Evolutionary conservation across 1,140 invertebrate species (phyloP).

Genomic region (Saccostrea cuccullata): DNA sequence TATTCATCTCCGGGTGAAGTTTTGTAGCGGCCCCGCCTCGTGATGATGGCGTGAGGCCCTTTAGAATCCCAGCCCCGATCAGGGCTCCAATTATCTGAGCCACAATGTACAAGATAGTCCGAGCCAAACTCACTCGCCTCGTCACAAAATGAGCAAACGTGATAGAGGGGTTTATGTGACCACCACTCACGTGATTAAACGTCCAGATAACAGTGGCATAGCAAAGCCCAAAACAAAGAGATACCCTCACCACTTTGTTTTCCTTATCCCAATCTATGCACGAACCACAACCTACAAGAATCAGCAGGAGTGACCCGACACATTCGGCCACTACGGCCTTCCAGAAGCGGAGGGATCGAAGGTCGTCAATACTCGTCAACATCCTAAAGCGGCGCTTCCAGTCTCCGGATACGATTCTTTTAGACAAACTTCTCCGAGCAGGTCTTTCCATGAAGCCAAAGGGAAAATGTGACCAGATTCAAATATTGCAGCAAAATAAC

Average conservation of each 20-base stretch:
- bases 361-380: conserved; percentile 71
- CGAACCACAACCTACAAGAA: conserved; percentile 91
- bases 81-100: conserved; percentile 85
- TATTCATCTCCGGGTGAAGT: conserved; percentile 59
- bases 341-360: conserved; percentile 63
- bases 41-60: conserved; percentile 82
- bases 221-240: conserved; percentile 73
- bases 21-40: conserved; percentile 80
- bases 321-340: conserved; percentile 84
- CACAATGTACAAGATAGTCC: conserved; percentile 73
- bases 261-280: conserved; percentile 78
- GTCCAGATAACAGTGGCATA: conserved; percentile 76
- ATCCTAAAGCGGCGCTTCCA: conserved; percentile 65
- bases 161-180: conserved; percentile 94
- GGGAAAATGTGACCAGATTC: not conserved
- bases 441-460: conserved; percentile 26
- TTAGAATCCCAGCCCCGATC: conserved; percentile 87
- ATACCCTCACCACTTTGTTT: conserved; percentile 60
- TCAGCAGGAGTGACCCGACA: conserved; percentile 90
- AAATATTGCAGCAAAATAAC: not conserved
- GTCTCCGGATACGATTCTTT: not conserved
- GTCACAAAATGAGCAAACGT: conserved; percentile 86
- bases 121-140: conserved; percentile 73
- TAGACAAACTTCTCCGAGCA: not conserved
- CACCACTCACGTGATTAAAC: conserved; percentile 91